Conservation (phyloP, 1,140 invertebrate genomes). For the Apis dorsata region DNA sequence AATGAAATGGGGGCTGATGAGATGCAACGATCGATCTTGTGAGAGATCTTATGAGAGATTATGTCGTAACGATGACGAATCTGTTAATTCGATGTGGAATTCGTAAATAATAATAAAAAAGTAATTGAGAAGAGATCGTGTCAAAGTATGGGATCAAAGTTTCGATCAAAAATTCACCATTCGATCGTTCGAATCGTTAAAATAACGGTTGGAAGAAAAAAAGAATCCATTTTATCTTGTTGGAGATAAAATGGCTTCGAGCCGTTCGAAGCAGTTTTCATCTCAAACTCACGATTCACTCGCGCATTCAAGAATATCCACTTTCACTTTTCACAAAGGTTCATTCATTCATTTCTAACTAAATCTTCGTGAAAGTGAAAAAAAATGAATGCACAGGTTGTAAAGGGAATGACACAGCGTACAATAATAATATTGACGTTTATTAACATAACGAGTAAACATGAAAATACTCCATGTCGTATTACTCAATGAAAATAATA, state of each 20-base stretch:
- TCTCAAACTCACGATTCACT: not conserved
- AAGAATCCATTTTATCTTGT: too few species aligned
- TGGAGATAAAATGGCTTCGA: too few species aligned
- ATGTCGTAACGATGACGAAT: too few species aligned
- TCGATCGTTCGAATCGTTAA: too few species aligned
- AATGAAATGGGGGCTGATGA: conserved; percentile 1
- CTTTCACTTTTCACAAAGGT: not conserved
- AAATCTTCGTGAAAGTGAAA: not conserved
- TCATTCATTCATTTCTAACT: not conserved
- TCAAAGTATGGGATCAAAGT: too few species aligned
- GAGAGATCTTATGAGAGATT: too few species aligned
- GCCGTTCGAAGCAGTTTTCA: too few species aligned
- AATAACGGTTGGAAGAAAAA: too few species aligned
- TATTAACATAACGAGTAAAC: not conserved
- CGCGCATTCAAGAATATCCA: not conserved
- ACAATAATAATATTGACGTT: not conserved
- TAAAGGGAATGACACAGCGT: not conserved
- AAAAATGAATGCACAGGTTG: not conserved
- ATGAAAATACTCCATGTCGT: not conserved
- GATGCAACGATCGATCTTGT: not conserved
- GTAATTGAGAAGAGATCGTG: too few species aligned
- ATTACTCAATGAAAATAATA: not conserved
- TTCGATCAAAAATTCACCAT: too few species aligned
- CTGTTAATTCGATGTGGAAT: too few species aligned
- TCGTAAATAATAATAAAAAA: too few species aligned